phyloP scores from a whole-genome alignment of 1,140 invertebrate genomes.

The Augochlora pura region DNA sequence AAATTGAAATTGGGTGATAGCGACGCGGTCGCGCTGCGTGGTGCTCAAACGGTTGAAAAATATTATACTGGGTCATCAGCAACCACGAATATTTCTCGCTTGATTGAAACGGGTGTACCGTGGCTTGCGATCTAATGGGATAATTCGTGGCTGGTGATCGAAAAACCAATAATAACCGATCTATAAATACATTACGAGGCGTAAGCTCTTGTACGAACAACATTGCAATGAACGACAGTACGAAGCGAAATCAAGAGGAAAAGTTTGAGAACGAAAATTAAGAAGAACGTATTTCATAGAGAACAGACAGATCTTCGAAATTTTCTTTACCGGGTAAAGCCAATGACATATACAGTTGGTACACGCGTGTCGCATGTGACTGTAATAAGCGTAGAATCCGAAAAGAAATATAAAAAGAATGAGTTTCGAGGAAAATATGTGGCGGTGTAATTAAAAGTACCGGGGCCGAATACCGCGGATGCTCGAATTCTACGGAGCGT shows the following conservation, averaged over 20 bases:
- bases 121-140: neutral
- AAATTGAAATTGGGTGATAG: too few species aligned
- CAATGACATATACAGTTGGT: too few species aligned
- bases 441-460: neutral
- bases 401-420: slow-evolving; percentile 12
- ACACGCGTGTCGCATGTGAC: too few species aligned
- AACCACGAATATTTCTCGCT: slow-evolving; percentile 41
- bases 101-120: neutral
- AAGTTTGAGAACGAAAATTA: slow-evolving; percentile 6
- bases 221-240: slow-evolving; percentile 74
- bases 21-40: too few species aligned
- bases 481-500: neutral
- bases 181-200: slow-evolving; percentile 80
- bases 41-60: neutral
- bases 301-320: neutral
- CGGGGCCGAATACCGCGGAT: neutral
- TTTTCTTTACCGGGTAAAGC: too few species aligned
- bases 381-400: slow-evolving; percentile 13
- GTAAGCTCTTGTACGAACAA: slow-evolving; percentile 77
- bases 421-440: neutral
- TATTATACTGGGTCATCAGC: slow-evolving; percentile 41
- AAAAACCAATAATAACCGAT: slow-evolving; percentile 70
- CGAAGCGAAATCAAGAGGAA: slow-evolving; percentile 69
- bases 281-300: slow-evolving; percentile 7
- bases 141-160: slow-evolving; percentile 53